A percentile compares a stretch with the other conserved stretches of the same genome.
phyloP scores from a whole-genome alignment of 2,113 vertebrate genomes.

The Phocoena phocoena region DNA sequence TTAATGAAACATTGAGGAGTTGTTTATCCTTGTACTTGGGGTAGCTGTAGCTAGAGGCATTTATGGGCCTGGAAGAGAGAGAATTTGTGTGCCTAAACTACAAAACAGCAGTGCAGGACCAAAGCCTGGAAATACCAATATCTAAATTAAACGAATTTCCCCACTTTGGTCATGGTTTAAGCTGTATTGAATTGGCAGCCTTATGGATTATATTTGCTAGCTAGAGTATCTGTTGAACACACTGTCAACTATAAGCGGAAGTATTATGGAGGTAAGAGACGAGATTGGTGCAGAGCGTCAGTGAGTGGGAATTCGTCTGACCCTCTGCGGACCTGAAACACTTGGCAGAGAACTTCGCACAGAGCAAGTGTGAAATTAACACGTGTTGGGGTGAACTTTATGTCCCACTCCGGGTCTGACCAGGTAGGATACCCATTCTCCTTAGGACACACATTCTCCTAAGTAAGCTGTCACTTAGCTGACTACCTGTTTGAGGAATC shows the following conservation, averaged over 20 bases:
- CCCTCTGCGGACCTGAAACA: not conserved
- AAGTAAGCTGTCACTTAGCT: not conserved
- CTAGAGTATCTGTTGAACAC: not conserved
- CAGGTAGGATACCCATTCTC: not conserved
- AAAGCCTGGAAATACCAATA: not conserved
- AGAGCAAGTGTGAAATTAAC: not conserved
- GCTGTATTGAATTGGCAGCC: not conserved
- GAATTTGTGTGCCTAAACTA: not conserved
- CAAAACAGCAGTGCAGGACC: not conserved
- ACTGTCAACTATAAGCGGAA: not conserved
- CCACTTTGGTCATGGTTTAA: not conserved
- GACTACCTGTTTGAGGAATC: not conserved
- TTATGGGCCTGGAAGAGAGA: not conserved
- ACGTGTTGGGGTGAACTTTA: not conserved
- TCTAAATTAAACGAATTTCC: not conserved
- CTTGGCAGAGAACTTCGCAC: not conserved
- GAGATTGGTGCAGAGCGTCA: not conserved
- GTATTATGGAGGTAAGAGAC: not conserved
- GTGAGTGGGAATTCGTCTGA: not conserved
- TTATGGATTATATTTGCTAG: not conserved
- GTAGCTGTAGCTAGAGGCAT: not conserved
- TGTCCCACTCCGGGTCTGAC: not conserved
- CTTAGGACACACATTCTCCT: not conserved
- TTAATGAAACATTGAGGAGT: not conserved
- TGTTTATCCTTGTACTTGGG: not conserved